Percentiles rank a stretch among this genome's conserved stretches.
Evolutionary conservation across 2,797 vertebrate species (phyloP).

Genomic region (Phrynocephalus guinanensis): DNA sequence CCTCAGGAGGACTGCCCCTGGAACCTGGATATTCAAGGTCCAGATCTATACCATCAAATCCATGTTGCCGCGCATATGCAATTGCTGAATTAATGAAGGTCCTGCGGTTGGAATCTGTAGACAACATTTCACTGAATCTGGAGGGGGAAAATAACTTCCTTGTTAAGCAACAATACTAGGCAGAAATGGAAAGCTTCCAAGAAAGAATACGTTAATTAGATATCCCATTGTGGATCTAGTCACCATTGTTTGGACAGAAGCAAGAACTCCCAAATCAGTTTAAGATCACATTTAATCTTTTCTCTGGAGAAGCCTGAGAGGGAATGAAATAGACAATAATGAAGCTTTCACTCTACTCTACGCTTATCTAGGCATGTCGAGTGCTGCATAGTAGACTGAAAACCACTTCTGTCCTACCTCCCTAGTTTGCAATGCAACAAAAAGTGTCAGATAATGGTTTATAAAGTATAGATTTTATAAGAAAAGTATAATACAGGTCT

Average conservation of each 20-base stretch:
- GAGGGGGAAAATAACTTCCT: neutral
- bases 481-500: neutral
- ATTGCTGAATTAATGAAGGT: slow-evolving; percentile 8
- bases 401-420: neutral
- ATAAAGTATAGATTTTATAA: neutral
- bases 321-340: neutral
- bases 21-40: slow-evolving; percentile 27
- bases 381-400: neutral
- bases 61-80: neutral
- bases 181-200: neutral
- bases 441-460: neutral
- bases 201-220: neutral
- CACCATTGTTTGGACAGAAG: neutral
- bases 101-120: slow-evolving; percentile 6
- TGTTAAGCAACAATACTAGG: neutral
- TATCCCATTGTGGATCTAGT: neutral
- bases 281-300: neutral
- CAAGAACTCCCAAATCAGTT: neutral
- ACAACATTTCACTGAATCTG: slow-evolving; percentile 27
- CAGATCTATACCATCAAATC: slow-evolving; percentile 27
- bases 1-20: slow-evolving; percentile 21
- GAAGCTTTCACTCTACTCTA: neutral
- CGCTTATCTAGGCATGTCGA: neutral
- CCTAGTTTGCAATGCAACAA: neutral
- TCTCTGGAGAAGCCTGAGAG: neutral